phyloP scores from a whole-genome alignment of 2,888 invertebrate species.

The Chrysolina haemoptera region DNA sequence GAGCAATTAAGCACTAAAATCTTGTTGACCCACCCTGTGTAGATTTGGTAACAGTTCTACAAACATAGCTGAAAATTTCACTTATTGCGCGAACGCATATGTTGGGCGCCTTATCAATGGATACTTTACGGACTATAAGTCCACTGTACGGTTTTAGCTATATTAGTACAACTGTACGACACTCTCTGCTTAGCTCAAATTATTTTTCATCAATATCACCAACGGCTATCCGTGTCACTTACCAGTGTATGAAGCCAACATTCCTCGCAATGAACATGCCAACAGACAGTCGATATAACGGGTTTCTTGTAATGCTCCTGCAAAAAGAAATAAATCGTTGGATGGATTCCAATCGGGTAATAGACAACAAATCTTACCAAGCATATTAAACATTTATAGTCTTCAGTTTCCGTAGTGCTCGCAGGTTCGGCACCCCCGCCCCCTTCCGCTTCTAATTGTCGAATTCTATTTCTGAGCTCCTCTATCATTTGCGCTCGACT shows the following conservation, averaged over 20 bases:
- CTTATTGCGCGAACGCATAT: no score
- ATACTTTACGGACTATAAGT: no score
- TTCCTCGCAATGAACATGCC: conserved; percentile 81
- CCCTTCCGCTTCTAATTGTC: conserved; percentile 73
- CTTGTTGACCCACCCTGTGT: no score
- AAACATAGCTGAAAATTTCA: no score
- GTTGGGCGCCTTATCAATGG: no score
- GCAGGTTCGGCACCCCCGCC: conserved; percentile 55
- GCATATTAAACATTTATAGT: conserved; percentile 82
- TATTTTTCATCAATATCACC: no score
- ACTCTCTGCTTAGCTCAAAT: no score
- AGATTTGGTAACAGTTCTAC: no score
- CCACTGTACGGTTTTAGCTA: no score
- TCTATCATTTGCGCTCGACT: conserved; percentile 72
- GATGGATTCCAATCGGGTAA: conserved; percentile 40
- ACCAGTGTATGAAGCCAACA: conserved; percentile 81
- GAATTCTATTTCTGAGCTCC: conserved; percentile 73
- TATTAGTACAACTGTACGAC: no score
- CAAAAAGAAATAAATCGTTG: conserved; percentile 50
- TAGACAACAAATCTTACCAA: conserved; percentile 73
- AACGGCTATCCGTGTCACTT: conserved; percentile 48
- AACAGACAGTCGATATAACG: conserved; percentile 78
- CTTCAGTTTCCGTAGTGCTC: conserved; percentile 67
- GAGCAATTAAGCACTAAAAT: no score
- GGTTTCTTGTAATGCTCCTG: conserved; percentile 78